Evolutionary conservation across 2,888 invertebrate species (phyloP), one percentile per base, ranked within the genome.

Genomic region (Spodoptera picta): DNA sequence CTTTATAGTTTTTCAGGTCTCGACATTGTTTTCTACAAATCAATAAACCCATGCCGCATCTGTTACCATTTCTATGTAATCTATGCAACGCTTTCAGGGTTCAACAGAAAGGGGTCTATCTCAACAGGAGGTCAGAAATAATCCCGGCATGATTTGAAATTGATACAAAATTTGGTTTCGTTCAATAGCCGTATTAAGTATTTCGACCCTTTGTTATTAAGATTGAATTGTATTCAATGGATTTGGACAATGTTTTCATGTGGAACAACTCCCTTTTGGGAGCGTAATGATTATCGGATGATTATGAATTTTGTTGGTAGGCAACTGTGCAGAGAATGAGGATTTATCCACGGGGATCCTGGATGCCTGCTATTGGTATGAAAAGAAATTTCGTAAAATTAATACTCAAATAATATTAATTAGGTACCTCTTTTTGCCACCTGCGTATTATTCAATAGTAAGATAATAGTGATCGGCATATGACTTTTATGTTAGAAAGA

Each of bases 131-230:
- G 87, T 83, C 87, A 81, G 82, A 73, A 81, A 79, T 88, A 88
- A 91, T 90, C 90, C 88, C 76, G 84, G 86, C 81, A 86, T 86
- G 87, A 86, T 81, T 83, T 88, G 92, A 92, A 92, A 93, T 91
- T 91, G 93, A 93, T 93, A 92, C 92, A 87, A 87, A 89, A 89
- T 89, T 90, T 82, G 83, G 86, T 85, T 87, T 85, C 81, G 72
- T 86, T 90, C 87, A 85, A 89, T 85, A 81, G 81, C 69, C 79
- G 83, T 82, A 88, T 89, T 88, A 87, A 85, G 85, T 77, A 78
- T 74, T 75, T 69, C 60, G 70, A 68, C 51, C 77, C 73, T 76
- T 84, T 85, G 82, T 86, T 81, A 79, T 71, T 75, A 46, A 73
- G 69, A 80, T 77, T 75, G 81, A 78, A 81, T 76, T 72, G 76